Evolutionary conservation across 2,888 invertebrate species (phyloP), one percentile per base, ranked within the genome.

Genomic region (Ophonus ardosiacus): DNA sequence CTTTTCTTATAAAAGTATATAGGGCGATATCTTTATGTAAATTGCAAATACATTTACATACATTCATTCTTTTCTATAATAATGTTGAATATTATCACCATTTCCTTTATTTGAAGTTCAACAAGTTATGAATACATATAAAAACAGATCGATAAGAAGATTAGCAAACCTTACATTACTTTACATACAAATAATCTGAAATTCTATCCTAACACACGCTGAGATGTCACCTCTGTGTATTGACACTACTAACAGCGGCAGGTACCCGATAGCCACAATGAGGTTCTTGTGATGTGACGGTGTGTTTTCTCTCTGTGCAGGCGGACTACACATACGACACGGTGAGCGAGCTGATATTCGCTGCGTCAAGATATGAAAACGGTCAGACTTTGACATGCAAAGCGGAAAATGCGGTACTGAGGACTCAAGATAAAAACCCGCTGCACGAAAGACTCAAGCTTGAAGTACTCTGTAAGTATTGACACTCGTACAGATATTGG

Each of bases 401-500:
- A 88, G 96, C 97, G 0, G 94, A 95, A 87, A 98, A 98, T 91
- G 93, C 95, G 86, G 97, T 98, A 78, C 95, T 96, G 90, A 91
- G 93, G 87, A 93, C 94, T 85, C 94, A 95, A 86, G 93, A 94
- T 61, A 96, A 96, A 88, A 95, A 95, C 84, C 96, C 97, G 1
- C 93, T 97, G 90, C 93, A 95, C 87, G 94, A 95, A 43, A 94
- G 94, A 7, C 92, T 94, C 61, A 94, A 94, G 65, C 92, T 98
- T 86, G 96, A 97, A 91, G 97, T 98, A 86, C 94, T 96, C 92
- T 98, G 98, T 98, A 94, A 96, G 97, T 95, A 89, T 86, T 86
- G 71, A 74, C 43, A 79, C 31, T 31, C 40, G 10, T 43, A 3
- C 38, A 43, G 43, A 68, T 17, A 31, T 57, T 31, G 40, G 8